phyloP scores from a whole-genome alignment of 2,888 invertebrate species.

The Agrotis ipsilon region DNA sequence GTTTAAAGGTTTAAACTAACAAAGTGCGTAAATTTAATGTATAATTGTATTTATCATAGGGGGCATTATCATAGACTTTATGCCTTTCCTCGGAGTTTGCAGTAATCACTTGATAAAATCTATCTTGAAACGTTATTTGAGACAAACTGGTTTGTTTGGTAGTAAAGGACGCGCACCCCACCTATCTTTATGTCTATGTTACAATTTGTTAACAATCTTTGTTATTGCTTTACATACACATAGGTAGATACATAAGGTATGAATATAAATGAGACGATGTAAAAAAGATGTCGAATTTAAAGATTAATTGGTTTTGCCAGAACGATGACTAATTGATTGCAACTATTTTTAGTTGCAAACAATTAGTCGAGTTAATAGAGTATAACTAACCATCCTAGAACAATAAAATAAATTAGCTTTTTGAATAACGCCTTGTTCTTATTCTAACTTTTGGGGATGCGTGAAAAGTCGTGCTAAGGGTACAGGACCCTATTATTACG shows the following conservation, averaged over 20 bases:
- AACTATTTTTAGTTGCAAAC: too few species aligned
- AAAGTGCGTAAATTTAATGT: not conserved
- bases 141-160: conserved; percentile 45
- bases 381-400: too few species aligned
- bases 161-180: conserved; percentile 40
- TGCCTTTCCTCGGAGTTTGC: conserved; percentile 16
- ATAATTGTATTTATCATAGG: conserved; percentile 32
- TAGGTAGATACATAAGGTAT: not conserved
- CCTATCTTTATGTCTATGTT: conserved; percentile 47
- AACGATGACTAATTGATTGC: not conserved
- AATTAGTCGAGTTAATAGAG: too few species aligned
- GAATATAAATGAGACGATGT: not conserved
- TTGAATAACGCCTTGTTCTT: too few species aligned
- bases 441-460: too few species aligned
- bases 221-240: conserved; percentile 28
- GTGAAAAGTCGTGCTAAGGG: too few species aligned
- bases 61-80: conserved; percentile 11
- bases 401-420: too few species aligned
- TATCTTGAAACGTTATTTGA: conserved; percentile 50
- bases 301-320: not conserved
- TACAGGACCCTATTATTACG: too few species aligned
- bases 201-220: conserved; percentile 53
- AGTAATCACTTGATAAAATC: conserved; percentile 50
- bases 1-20: not conserved
- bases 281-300: not conserved